A percentile compares a stretch with the other conserved stretches of the same genome.
phyloP scores from a whole-genome alignment of 2,113 vertebrate genomes.

The Edolisoma coerulescens region DNA sequence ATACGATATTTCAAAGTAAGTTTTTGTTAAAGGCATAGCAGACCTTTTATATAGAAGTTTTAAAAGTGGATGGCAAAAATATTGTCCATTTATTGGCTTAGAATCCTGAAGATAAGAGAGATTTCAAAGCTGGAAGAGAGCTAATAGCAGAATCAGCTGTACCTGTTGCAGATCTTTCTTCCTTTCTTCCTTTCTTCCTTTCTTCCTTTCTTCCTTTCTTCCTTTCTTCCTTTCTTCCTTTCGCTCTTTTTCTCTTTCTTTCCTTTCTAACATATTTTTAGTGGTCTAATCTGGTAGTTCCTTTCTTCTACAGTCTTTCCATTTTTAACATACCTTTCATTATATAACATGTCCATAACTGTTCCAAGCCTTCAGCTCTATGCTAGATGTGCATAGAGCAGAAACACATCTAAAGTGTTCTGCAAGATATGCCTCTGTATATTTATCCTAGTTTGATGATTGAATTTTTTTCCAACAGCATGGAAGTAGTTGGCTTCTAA shows the following conservation, averaged over 20 bases:
- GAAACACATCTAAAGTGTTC: background rate
- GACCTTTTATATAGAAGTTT: background rate
- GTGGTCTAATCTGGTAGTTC: background rate
- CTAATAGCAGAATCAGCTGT: background rate
- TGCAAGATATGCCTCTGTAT: background rate
- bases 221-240: background rate
- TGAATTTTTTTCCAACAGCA: background rate
- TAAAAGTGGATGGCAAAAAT: background rate
- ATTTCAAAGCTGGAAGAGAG: background rate
- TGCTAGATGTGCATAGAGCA: background rate
- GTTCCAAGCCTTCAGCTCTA: background rate
- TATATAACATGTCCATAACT: background rate
- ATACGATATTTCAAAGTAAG: background rate
- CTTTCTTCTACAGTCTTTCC: background rate
- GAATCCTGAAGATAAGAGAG: background rate
- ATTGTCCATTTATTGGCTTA: background rate
- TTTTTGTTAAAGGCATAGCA: background rate
- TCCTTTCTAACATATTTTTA: background rate
- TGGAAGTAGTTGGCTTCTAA: background rate
- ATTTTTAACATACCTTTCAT: background rate
- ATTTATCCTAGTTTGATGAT: background rate
- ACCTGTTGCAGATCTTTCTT: background rate
- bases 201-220: fast-evolving
- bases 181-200: background rate
- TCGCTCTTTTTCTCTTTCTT: background rate